Evolutionary conservation across 2,797 vertebrate genomes (phyloP).

Genomic region (Aulostomus chinensis): DNA sequence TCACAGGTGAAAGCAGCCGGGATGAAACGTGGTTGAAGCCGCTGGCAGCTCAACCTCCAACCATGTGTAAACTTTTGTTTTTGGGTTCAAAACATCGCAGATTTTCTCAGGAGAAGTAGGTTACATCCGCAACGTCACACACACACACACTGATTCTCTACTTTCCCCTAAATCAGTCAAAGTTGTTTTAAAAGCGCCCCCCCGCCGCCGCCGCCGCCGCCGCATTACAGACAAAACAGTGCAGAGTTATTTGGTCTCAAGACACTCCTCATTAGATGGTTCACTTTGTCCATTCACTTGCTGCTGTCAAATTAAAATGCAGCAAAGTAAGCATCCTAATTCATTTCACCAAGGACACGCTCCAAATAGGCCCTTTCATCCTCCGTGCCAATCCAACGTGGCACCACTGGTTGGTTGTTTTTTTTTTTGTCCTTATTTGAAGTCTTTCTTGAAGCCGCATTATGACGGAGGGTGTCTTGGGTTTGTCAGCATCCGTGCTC

Average conservation of each 20-base stretch:
- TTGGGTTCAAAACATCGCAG: too few relatives aligned
- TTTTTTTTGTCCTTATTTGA: neutral
- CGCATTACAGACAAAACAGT: too few relatives aligned
- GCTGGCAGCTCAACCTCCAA: too few relatives aligned
- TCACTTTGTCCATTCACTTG: conserved; percentile 22
- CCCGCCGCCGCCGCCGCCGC: too few relatives aligned
- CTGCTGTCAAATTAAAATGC: conserved; percentile 41
- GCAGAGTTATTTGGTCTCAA: conserved; percentile 4
- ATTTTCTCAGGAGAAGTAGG: too few relatives aligned
- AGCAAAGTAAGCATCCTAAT: conserved; percentile 29
- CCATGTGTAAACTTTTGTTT: too few relatives aligned
- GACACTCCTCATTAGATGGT: conserved; percentile 30
- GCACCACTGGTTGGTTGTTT: too few relatives aligned
- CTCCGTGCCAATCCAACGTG: conserved; percentile 4
- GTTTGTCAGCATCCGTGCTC: conserved; percentile 11
- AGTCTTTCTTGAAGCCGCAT: neutral
- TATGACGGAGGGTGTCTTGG: conserved; percentile 3
- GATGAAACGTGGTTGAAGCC: too few relatives aligned
- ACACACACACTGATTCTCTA: neutral
- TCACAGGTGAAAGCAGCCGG: too few relatives aligned
- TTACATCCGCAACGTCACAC: too few relatives aligned
- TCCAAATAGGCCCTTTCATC: conserved; percentile 18
- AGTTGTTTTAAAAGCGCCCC: conserved; percentile 9
- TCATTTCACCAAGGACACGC: conserved; percentile 25
- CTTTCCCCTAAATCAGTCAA: conserved; percentile 9